Conservation (phyloP, 2,113 vertebrate species). For the Delphinus delphis region DNA sequence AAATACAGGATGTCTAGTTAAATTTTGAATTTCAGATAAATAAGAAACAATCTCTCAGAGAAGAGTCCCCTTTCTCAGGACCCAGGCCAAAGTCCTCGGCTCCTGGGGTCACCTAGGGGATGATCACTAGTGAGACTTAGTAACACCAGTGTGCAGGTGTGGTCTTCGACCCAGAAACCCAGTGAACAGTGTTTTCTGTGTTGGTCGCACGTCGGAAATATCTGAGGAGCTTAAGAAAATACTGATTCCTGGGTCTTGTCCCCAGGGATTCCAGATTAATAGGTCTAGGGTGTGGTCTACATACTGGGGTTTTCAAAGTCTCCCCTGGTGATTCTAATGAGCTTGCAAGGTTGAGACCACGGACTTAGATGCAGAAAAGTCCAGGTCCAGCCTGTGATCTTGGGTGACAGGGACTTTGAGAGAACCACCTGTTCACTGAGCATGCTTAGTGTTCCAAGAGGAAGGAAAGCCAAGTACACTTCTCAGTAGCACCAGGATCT, state of each 20-base stretch:
- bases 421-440: neutral
- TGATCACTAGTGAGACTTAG: neutral
- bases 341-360: neutral
- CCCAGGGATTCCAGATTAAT: neutral
- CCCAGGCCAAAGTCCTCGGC: neutral
- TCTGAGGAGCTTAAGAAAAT: neutral
- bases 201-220: neutral
- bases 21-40: slow-evolving; percentile 36
- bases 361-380: neutral
- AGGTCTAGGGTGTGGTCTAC: neutral
- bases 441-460: neutral
- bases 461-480: neutral
- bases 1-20: neutral
- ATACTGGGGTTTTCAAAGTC: neutral
- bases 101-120: neutral
- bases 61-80: neutral
- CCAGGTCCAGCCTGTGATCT: neutral
- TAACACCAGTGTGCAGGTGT: neutral
- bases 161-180: neutral
- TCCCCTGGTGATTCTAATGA: neutral
- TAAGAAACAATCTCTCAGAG: neutral
- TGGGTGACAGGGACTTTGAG: neutral
- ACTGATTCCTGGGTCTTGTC: neutral
- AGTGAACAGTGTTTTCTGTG: neutral
- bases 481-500: neutral